Evolutionary conservation across 2,113 vertebrate genomes (phyloP).

Genomic region (Phyllopteryx taeniolatus): DNA sequence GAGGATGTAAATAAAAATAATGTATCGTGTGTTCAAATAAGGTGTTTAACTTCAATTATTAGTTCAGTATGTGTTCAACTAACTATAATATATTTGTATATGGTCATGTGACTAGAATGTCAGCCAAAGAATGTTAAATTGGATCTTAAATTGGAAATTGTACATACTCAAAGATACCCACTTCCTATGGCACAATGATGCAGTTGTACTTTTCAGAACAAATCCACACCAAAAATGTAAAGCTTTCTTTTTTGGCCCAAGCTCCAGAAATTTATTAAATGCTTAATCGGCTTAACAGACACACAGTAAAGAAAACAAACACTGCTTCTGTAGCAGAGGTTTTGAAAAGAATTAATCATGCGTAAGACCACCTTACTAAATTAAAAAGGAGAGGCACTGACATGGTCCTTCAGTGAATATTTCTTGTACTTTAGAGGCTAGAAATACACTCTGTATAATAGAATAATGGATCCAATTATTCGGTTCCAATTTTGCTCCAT

Average conservation of each 20-base stretch:
- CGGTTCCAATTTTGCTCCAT: background rate
- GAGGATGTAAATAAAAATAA: no score
- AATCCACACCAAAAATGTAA: background rate
- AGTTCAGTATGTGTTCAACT: background rate
- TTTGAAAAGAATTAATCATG: background rate
- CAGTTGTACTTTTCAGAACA: background rate
- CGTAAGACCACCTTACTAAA: background rate
- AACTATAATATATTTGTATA: background rate
- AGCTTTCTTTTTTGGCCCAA: background rate
- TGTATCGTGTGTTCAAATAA: no score
- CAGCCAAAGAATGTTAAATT: background rate
- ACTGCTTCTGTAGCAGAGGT: background rate
- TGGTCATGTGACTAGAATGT: background rate
- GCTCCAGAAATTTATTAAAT: background rate
- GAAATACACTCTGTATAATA: background rate
- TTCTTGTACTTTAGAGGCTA: background rate
- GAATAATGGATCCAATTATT: background rate
- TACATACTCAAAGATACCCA: background rate
- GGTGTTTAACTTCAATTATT: no score
- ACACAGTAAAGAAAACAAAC: background rate
- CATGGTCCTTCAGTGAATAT: constrained; percentile 4
- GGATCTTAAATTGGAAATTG: background rate
- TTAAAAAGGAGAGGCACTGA: background rate
- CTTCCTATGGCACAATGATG: background rate
- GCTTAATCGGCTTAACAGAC: background rate